These are phyloP conservation scores for Mystacornis crossleyi DNA, from an alignment of 2,113 vertebrate genomes.

Conservation along the genomic window DNA sequence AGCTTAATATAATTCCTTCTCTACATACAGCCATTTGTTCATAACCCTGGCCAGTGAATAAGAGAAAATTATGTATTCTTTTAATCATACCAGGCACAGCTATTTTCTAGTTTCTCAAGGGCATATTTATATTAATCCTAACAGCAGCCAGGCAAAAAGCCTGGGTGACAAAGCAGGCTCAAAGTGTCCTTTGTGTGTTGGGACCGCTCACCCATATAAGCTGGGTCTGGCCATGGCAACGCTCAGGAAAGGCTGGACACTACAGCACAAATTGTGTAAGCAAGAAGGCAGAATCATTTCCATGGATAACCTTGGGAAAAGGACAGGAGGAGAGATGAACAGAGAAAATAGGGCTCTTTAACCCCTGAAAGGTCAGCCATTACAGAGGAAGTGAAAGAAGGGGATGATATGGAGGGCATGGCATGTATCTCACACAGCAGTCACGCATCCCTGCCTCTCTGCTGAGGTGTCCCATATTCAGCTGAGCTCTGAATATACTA, in stretches of 20 bases:
- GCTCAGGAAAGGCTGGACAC: not conserved
- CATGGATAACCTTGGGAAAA: not conserved
- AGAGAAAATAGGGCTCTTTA: not conserved
- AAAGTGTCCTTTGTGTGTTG: not conserved
- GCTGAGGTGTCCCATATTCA: not conserved
- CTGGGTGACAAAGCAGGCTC: not conserved
- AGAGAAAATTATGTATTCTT: not conserved
- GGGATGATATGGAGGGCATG: not conserved
- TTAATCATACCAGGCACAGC: not conserved
- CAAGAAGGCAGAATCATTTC: not conserved
- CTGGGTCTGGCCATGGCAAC: not conserved
- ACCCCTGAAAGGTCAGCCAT: not conserved
- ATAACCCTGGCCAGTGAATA: not conserved
- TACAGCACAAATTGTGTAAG: not conserved
- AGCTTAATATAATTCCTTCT: conserved; percentile 21
- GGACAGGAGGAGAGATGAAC: not conserved
- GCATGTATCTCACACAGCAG: not conserved
- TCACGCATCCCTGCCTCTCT: not conserved
- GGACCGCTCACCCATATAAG: not conserved
- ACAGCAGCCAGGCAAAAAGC: not conserved
- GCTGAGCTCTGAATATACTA: not conserved
- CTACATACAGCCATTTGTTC: conserved; percentile 6
- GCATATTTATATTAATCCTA: conserved; percentile 2
- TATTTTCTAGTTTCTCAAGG: conserved; percentile 17
- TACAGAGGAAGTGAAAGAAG: not conserved